These are phyloP conservation scores for Caenorhabditis sulstoni DNA, from an alignment of 2,888 invertebrate species.

Conservation along the genomic window DNA sequence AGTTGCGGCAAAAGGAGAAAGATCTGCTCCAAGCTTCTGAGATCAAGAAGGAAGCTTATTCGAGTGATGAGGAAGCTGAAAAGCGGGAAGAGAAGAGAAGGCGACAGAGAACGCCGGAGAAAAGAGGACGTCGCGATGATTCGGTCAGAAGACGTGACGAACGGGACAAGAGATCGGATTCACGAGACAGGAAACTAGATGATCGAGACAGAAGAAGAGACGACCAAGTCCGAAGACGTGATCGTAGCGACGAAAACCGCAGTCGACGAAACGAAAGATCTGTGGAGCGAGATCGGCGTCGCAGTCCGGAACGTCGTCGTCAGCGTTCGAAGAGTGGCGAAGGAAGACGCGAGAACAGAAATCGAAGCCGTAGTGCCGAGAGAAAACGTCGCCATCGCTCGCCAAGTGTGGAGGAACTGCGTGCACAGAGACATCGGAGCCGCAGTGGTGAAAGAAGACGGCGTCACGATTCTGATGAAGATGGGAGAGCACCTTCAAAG, in stretches of 20 bases:
- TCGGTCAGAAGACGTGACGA: too few species aligned
- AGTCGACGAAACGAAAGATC: neutral
- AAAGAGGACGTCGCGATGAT: neutral
- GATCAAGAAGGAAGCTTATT: constrained; percentile 34
- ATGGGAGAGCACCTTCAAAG: constrained; percentile 12
- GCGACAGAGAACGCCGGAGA: constrained; percentile 4
- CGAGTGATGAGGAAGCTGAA: constrained; percentile 30
- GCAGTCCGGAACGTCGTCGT: constrained; percentile 22
- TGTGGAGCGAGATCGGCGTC: constrained; percentile 12
- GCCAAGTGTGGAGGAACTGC: constrained; percentile 13
- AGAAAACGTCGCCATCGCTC: constrained; percentile 29
- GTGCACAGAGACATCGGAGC: constrained; percentile 15
- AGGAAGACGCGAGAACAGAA: constrained; percentile 2
- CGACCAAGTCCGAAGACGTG: constrained; percentile 2
- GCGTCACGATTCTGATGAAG: constrained; percentile 35
- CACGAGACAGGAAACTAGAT: constrained; percentile 16
- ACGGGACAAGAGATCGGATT: constrained; percentile 5
- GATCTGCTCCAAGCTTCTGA: constrained; percentile 32
- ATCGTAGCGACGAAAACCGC: neutral
- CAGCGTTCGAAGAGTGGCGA: constrained; percentile 27
- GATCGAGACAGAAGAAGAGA: neutral
- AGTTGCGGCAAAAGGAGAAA: constrained; percentile 29
- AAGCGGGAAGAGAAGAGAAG: neutral
- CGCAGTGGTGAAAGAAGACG: constrained; percentile 16
- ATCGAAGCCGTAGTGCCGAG: constrained; percentile 21